Evolutionary conservation across 2,113 vertebrate species (phyloP), one percentile per base, ranked within the genome.

Genomic region (Sinocyclocheilus maitianheensis): DNA sequence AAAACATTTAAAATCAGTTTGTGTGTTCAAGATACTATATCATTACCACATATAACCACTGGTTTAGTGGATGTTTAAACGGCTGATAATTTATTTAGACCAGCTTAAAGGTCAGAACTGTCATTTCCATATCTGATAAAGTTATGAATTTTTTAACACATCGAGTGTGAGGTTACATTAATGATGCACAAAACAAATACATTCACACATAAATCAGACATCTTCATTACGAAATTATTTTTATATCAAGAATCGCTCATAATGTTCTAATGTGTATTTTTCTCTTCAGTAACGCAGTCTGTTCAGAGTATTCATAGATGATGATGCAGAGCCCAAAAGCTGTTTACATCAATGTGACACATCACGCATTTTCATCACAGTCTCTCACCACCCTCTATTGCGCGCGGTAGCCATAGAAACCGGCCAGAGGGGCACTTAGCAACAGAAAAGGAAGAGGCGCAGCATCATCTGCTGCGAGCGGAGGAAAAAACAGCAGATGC

Each of bases 321-420:
- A 53, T 30, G 43, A 82, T 51, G 43, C 11, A 30, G 16, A 67
- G 11, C 72, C 24, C 48, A 24, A 83, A 71, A 34, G 5, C 20
- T 83, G 65, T 83, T 72, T 72, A 83, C 30, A 58, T 55, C 65
- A 72, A 34, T 46, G 40, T 72, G 65, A 83, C 81, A 34, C 48
- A 71, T 83, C 65, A 86, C 90, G 91, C 93, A 92, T 87, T 89
- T 88, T 69, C 85, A 83, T 55, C 81, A 53, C 63, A 55, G 81
- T 69, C 75, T 80, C 92, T 88, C 90, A 63, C 72, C 79, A 62
- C 84, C 53, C 48, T 58, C 69, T 75, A 30, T 75, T 79, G 55
- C 77, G 30, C 82, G 55, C 74, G 30, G 90, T 94, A 90, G 85
- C 94, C 91, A 94, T 94, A 91, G 94, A 86, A 93, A 95, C 94